Evolutionary conservation across 1,140 invertebrate species (phyloP), one percentile per base, ranked within the genome.

Genomic region (Listronotus oregonensis): DNA sequence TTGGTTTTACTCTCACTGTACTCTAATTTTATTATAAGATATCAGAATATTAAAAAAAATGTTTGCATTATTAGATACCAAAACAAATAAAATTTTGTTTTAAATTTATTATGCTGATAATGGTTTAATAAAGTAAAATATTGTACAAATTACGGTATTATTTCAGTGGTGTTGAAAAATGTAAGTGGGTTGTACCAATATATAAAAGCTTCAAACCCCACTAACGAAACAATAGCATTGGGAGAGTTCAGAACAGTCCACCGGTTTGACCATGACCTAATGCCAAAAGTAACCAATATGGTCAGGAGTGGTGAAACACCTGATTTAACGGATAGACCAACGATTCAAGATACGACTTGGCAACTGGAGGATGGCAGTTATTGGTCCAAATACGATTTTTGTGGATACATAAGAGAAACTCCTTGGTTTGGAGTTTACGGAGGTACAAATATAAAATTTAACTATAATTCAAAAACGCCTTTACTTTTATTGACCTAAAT

Each of bases 371-470:
- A 54, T 47, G 60, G 60, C 3, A 54, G n/a, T 8, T 63, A 63
- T 54, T 63, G 39, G 49, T 54, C 49, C 27, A 63, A 63, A 63
- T 63, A 63, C 12, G 60, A 63, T 63, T 34, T 54, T 43, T 54
- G 50, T 37, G 60, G 60, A 15, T 63, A 63, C 12, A 44, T 54
- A 8, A 27, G 60, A 12, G 60, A 63, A 34, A 63, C 49, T 14
- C 60, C 60, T 32, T 63, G 60, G 60, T 32, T 63, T 31, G 49
- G 60, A 17, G 60, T 63, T 32, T 63, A 44, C 15, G 60, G 49
- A 54, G 60, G 60, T 59, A 59, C 11, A 37, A 8, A 37, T 6
- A 34, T n/a, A n/a, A n/a, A n/a, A n/a, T n/a, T n/a, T n/a, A n/a
- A n/a, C n/a, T n/a, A n/a, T n/a, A n/a, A n/a, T n/a, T n/a, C n/a